Percentiles rank a stretch among this genome's conserved stretches.
phyloP scores from a whole-genome alignment of 2,113 vertebrate species.

The Egretta garzetta region DNA sequence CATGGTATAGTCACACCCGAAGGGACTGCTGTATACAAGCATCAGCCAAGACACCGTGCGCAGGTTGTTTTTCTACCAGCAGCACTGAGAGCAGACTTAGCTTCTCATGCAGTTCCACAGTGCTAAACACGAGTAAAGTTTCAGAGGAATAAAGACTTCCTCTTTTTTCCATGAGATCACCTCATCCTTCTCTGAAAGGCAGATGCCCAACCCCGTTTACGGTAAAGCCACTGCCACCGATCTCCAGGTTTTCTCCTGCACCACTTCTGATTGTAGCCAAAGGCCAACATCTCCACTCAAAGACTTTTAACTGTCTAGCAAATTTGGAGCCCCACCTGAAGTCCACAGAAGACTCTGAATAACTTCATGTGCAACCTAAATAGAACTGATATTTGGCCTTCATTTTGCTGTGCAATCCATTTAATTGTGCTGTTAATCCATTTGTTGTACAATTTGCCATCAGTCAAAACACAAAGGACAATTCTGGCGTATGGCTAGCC shows the following conservation, averaged over 20 bases:
- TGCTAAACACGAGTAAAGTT: not conserved
- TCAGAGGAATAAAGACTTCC: not conserved
- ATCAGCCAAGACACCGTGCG: fast-evolving
- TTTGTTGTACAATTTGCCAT: not conserved
- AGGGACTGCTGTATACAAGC: not conserved
- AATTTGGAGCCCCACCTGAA: not conserved
- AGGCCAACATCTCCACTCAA: not conserved
- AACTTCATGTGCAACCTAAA: not conserved
- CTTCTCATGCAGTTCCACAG: not conserved
- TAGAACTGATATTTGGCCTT: not conserved
- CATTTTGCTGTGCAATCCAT: not conserved
- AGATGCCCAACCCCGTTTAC: not conserved
- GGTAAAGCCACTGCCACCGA: not conserved
- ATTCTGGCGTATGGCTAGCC: not conserved
- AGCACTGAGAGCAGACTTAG: not conserved
- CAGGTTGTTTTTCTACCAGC: not conserved
- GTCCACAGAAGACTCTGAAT: not conserved
- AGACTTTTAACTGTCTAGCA: not conserved
- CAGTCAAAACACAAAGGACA: not conserved
- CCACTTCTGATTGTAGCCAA: not conserved
- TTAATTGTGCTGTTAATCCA: not conserved
- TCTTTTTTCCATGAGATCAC: not conserved
- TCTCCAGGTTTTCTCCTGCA: not conserved
- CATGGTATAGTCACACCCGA: not conserved
- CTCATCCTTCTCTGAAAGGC: not conserved